These are phyloP conservation scores for Choristoneura fumiferana DNA, from an alignment of 1,140 invertebrate species.

Conservation along the genomic window DNA sequence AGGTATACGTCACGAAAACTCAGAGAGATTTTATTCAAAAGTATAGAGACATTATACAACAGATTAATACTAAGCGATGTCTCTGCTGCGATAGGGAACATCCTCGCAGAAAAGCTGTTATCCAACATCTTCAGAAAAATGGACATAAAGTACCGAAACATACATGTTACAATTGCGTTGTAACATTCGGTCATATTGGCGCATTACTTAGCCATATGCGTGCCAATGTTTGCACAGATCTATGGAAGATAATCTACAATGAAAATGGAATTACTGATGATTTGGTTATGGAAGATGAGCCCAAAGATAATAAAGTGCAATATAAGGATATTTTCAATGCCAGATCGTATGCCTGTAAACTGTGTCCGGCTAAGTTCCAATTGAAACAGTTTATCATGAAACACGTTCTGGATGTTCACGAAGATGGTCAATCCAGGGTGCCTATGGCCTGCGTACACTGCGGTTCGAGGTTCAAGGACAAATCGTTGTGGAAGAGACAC, in stretches of 20 bases:
- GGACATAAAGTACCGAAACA: conserved; percentile 76
- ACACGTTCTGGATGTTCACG: conserved; percentile 74
- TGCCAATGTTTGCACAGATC: conserved; percentile 70
- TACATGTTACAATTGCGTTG: conserved; percentile 80
- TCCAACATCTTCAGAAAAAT: conserved; percentile 76
- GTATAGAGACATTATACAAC: conserved; percentile 72
- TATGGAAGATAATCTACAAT: conserved; percentile 76
- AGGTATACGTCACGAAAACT: conserved; percentile 67
- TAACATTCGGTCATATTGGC: conserved; percentile 77
- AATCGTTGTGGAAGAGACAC: conserved; percentile 69
- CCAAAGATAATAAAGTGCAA: conserved; percentile 59
- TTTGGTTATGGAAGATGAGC: conserved; percentile 64
- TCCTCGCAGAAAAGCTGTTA: conserved; percentile 73
- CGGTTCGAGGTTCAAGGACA: conserved; percentile 68
- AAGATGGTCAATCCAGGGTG: conserved; percentile 67
- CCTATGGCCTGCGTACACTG: conserved; percentile 70
- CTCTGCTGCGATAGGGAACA: conserved; percentile 72
- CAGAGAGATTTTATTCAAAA: conserved; percentile 73
- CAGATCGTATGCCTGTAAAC: conserved; percentile 72
- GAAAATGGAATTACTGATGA: conserved; percentile 74
- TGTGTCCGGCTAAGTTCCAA: conserved; percentile 75
- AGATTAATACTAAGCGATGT: conserved; percentile 74
- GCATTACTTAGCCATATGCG: conserved; percentile 76
- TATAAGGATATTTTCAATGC: conserved; percentile 76
- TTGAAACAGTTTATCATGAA: conserved; percentile 77